A percentile compares a stretch with the other conserved stretches of the same genome.
Conservation (phyloP, 53 echinoderm and acorn worm species). For the Patiria pectinifera region DNA sequence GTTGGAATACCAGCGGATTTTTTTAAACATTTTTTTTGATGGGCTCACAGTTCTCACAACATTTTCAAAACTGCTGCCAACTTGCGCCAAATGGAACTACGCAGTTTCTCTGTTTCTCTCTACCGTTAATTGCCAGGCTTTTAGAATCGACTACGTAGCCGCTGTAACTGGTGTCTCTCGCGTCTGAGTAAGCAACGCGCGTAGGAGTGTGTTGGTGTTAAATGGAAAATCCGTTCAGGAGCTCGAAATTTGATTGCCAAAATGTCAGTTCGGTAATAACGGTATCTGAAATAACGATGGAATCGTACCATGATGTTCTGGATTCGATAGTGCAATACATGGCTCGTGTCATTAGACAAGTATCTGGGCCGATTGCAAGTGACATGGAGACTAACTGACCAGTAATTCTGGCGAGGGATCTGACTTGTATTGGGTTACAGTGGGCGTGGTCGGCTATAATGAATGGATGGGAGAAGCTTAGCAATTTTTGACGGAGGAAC, state of each 20-base stretch:
- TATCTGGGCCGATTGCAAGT: constrained; percentile 42
- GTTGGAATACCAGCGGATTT: neutral
- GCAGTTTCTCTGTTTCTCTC: neutral
- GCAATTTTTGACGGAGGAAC: constrained; percentile 17
- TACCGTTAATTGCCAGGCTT: no score
- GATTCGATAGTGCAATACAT: constrained; percentile 45
- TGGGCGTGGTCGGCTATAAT: neutral
- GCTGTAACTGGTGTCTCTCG: no score
- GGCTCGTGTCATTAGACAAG: constrained; percentile 44
- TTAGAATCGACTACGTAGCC: no score
- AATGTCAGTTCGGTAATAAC: constrained; percentile 27
- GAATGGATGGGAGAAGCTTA: neutral
- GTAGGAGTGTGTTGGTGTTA: neutral
- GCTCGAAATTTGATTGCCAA: constrained; percentile 31
- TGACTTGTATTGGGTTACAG: neutral
- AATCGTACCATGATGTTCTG: neutral
- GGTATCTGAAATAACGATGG: neutral
- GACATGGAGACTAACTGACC: constrained; percentile 64
- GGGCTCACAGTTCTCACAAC: constrained; percentile 1
- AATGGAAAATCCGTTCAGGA: constrained; percentile 24
- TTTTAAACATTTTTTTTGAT: neutral
- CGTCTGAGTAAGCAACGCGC: neutral
- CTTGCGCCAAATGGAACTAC: constrained; percentile 63
- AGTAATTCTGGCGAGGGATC: neutral
- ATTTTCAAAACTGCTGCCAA: constrained; percentile 47